Conservation (phyloP, 2,797 vertebrate genomes). For the Potorous gilbertii region DNA sequence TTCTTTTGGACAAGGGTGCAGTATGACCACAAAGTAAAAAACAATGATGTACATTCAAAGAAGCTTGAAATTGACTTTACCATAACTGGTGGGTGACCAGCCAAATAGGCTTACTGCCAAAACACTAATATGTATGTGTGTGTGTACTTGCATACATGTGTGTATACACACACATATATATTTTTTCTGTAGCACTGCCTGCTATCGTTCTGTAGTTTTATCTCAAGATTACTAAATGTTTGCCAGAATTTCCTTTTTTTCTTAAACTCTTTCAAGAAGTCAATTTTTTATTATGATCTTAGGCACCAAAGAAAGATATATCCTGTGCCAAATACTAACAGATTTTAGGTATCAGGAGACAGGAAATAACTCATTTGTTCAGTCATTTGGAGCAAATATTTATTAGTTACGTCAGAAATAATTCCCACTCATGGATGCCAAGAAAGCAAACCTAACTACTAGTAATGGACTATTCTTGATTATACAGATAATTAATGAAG, state of each 20-base stretch:
- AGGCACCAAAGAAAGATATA: constrained; percentile 2
- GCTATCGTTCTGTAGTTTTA: background rate
- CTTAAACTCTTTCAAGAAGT: background rate
- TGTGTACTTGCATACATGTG: rapidly evolving
- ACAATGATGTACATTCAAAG: background rate
- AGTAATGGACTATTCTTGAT: constrained; percentile 18
- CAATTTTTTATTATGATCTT: background rate
- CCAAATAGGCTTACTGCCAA: background rate
- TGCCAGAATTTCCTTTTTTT: background rate
- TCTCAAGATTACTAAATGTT: background rate
- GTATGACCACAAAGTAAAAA: constrained; percentile 14
- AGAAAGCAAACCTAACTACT: constrained; percentile 67
- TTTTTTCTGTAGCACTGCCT: background rate
- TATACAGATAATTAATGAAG: constrained; percentile 66
- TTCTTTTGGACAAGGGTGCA: constrained; percentile 21
- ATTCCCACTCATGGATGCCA: constrained; percentile 70
- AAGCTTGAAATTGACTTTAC: background rate
- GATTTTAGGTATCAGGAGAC: constrained; percentile 76
- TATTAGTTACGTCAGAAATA: constrained; percentile 76
- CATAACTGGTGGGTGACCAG: background rate
- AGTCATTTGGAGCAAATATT: constrained; percentile 53
- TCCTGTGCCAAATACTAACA: constrained; percentile 76
- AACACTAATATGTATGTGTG: background rate
- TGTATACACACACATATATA: background rate
- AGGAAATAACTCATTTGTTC: constrained; percentile 79